Percentiles rank a stretch among this genome's conserved stretches.
phyloP scores from a whole-genome alignment of 1,140 invertebrate genomes.

The Limonius californicus region DNA sequence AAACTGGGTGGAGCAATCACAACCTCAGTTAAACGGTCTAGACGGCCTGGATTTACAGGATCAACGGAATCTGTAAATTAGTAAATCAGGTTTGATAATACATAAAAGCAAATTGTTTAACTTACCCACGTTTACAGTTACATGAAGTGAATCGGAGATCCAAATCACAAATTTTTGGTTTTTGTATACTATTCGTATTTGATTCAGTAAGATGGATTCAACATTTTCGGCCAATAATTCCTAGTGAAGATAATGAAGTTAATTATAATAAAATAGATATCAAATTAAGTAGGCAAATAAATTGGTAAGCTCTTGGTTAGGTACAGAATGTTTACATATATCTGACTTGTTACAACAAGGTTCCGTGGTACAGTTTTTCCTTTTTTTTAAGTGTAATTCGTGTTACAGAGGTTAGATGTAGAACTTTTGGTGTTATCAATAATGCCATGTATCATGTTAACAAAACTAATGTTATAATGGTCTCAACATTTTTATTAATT shows the following conservation, averaged over 20 bases:
- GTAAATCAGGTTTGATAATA: too few relatives aligned
- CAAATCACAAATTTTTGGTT: constrained; percentile 55
- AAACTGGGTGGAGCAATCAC: constrained; percentile 31
- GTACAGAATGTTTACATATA: too few relatives aligned
- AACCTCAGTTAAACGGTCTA: constrained; percentile 44
- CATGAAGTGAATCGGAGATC: constrained; percentile 52
- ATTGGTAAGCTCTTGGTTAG: too few relatives aligned
- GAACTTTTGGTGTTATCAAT: too few relatives aligned
- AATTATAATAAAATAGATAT: constrained; percentile 30
- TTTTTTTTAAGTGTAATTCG: too few relatives aligned
- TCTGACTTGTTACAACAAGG: too few relatives aligned
- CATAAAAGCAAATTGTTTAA: neutral
- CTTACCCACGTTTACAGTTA: constrained; percentile 50
- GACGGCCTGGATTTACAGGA: constrained; percentile 35
- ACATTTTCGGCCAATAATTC: constrained; percentile 53
- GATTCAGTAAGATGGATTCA: constrained; percentile 53
- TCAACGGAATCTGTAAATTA: constrained; percentile 40
- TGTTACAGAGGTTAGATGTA: too few relatives aligned
- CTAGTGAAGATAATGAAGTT: constrained; percentile 38
- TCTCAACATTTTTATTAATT: too few relatives aligned
- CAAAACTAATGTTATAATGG: too few relatives aligned
- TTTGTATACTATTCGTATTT: constrained; percentile 51
- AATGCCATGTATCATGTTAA: too few relatives aligned
- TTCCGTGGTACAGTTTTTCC: too few relatives aligned
- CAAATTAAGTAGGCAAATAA: too few relatives aligned